phyloP scores from a whole-genome alignment of 2,797 vertebrate genomes.

The Xerus rutilus region DNA sequence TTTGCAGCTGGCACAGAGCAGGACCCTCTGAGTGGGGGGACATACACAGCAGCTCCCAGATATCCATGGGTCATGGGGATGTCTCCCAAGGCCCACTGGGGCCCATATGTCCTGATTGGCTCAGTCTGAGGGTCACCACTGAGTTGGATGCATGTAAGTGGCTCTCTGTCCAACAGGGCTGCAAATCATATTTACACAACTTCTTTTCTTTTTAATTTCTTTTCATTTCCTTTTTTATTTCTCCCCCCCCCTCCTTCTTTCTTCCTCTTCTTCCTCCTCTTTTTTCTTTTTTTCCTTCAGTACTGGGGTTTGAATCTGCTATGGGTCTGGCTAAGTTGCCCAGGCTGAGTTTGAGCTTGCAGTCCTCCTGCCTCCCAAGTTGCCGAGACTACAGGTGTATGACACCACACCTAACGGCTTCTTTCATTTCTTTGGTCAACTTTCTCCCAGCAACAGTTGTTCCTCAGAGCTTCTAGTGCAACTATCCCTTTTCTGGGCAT shows the following conservation, averaged over 20 bases:
- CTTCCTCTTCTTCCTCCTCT: too few species aligned
- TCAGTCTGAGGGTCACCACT: background rate
- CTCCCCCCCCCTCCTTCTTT: too few species aligned
- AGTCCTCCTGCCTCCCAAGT: background rate
- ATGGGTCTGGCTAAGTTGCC: too few species aligned
- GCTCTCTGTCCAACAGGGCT: background rate
- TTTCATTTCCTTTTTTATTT: too few species aligned
- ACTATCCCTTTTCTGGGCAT: background rate
- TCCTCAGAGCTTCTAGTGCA: background rate
- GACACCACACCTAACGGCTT: background rate
- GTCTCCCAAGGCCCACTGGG: background rate
- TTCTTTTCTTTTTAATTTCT: background rate
- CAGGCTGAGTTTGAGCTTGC: too few species aligned
- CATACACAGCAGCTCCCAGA: background rate
- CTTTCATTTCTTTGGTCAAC: constrained; percentile 10
- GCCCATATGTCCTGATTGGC: background rate
- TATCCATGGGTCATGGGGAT: background rate
- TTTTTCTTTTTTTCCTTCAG: too few species aligned
- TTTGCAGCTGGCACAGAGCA: background rate
- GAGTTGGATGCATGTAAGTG: background rate
- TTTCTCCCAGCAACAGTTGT: constrained; percentile 15
- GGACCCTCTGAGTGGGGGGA: background rate
- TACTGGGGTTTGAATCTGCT: too few species aligned
- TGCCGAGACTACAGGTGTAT: too few species aligned
- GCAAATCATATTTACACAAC: background rate